A percentile compares a stretch with the other conserved stretches of the same genome.
Evolutionary conservation across 2,888 invertebrate genomes (phyloP).

Genomic region (Eumerus sabulonum): DNA sequence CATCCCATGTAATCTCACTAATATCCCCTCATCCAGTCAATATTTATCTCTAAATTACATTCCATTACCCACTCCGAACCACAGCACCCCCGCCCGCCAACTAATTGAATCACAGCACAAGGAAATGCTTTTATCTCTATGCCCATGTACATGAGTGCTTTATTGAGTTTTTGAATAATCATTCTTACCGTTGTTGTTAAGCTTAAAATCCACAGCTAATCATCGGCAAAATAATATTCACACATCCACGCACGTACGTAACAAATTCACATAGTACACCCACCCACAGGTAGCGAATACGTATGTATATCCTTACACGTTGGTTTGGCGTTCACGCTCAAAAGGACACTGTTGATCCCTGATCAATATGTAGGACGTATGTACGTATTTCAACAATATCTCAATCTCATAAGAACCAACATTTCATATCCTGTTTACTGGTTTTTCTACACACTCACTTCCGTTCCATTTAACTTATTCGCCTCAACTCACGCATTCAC

Average conservation of each 20-base stretch:
- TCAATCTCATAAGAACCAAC: constrained; percentile 47
- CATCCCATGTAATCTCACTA: too few species aligned
- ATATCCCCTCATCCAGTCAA: too few species aligned
- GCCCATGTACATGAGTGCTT: too few species aligned
- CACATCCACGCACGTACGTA: constrained; percentile 10
- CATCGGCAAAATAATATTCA: constrained; percentile 24
- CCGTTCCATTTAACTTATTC: constrained; percentile 47
- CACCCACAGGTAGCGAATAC: constrained; percentile 1
- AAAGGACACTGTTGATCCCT: constrained; percentile 39
- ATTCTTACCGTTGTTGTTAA: constrained; percentile 46
- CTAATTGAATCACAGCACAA: too few species aligned
- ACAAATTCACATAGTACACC: too few species aligned
- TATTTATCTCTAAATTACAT: too few species aligned
- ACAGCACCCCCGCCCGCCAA: too few species aligned
- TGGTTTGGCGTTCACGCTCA: constrained; percentile 10
- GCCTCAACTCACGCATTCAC: constrained; percentile 26
- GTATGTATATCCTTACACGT: constrained; percentile 28
- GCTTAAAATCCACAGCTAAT: constrained; percentile 58
- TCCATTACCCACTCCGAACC: too few species aligned
- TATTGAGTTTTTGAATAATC: background rate
- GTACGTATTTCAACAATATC: constrained; percentile 15
- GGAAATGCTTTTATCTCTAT: too few species aligned
- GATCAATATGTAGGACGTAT: constrained; percentile 34
- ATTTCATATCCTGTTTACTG: constrained; percentile 54
- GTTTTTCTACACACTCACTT: constrained; percentile 50